Evolutionary conservation across 2,113 vertebrate species (phyloP).

Genomic region (Gallinago jamesoni): DNA sequence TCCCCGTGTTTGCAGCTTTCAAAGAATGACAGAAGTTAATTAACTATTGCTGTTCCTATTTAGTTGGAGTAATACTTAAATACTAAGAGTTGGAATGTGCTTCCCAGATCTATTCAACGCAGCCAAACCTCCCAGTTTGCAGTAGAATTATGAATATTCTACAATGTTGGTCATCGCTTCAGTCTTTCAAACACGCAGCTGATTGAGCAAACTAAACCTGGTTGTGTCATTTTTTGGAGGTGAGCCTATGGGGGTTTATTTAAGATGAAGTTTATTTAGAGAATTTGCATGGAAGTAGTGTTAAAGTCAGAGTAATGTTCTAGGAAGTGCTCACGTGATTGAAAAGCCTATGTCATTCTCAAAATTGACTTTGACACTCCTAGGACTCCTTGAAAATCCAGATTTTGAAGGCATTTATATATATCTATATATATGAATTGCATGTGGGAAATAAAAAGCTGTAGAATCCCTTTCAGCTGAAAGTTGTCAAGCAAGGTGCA

Average conservation of each 20-base stretch:
- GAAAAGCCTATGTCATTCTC: not conserved
- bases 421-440: not conserved
- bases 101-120: not conserved
- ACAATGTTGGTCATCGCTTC: not conserved
- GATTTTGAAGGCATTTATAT: not conserved
- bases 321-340: not conserved
- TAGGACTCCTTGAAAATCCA: not conserved
- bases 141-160: not conserved
- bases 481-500: not conserved
- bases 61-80: not conserved
- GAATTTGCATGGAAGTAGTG: not conserved
- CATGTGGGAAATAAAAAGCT: not conserved
- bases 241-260: not conserved
- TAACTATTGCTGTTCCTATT: not conserved
- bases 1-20: not conserved
- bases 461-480: not conserved
- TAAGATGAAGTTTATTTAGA: not conserved
- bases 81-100: not conserved
- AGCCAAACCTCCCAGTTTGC: not conserved
- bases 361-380: not conserved
- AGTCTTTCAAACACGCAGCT: not conserved
- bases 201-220: not conserved
- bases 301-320: not conserved
- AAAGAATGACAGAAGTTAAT: not conserved
- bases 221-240: not conserved